Evolutionary conservation across 92 coral and sea anemone species (phyloP), one percentile per base, ranked within the genome.

Genomic region (Virgularia gustaviana): DNA sequence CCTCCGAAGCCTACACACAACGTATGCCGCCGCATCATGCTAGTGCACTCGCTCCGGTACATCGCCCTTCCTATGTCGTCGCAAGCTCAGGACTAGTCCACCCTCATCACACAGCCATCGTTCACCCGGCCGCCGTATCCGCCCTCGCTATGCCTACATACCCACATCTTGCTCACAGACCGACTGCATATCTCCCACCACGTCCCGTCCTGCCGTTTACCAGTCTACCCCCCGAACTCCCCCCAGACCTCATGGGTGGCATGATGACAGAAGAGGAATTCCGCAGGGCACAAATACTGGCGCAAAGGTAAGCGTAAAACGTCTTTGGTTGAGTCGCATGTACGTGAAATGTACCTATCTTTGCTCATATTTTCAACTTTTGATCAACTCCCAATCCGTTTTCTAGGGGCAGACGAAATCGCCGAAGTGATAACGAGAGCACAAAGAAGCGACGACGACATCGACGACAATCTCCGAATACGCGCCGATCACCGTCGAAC

Each of bases 211-310:
- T 65, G 7, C 72, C 25, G 1, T 55, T 11, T 81, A 61, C 36
- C 73, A 83, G 18, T 29, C 55, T 66, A 8, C 57, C 18, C 3
- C 41, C 61, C 19, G 75, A 55, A 15, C 7, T 49, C 7, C n/a
- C n/a, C n/a, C n/a, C n/a, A n/a, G n/a, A n/a, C n/a, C n/a, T n/a
- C n/a, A n/a, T n/a, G n/a, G 68, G 68, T 30, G 90, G 89, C 9
- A 95, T 91, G 36, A 86, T 92, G 87, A 64, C 83, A 27, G 96
- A 92, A 34, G 87, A 88, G 45, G 98, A 89, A 75, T 92, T 92
- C 62, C 79, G 82, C 51, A 79, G 81, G 64, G 63, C 79, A 32
- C 79, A 87, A 61, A 80, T 70, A 49, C 73, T 71, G 3, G 82
- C 79, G 47, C 45, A 76, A 31, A 75, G 81, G 81, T 75, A 59